phyloP scores from a whole-genome alignment of 1,140 invertebrate species.

The Drosophila saltans region DNA sequence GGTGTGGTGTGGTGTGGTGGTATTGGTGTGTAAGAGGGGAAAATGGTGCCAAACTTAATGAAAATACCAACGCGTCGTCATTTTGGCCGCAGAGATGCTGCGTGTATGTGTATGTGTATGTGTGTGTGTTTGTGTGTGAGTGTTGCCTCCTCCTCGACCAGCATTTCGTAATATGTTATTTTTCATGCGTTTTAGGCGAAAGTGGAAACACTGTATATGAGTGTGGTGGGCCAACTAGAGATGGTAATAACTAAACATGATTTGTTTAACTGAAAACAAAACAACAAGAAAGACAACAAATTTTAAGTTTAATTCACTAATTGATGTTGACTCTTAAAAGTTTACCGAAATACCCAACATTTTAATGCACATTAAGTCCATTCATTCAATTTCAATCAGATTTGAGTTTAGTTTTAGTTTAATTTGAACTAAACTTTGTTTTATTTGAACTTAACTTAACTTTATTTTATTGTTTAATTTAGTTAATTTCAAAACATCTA shows the following conservation, averaged over 20 bases:
- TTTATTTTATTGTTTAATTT: too few relatives aligned
- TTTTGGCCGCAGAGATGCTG: conserved; percentile 65
- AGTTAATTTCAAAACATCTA: too few relatives aligned
- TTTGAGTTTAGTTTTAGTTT: too few relatives aligned
- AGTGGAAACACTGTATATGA: conserved; percentile 36
- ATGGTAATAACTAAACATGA: neutral
- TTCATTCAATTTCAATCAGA: too few relatives aligned
- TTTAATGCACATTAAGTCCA: too few relatives aligned
- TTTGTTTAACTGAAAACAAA: neutral
- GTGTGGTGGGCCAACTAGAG: conserved; percentile 7
- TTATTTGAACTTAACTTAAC: too few relatives aligned
- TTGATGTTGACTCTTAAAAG: too few relatives aligned
- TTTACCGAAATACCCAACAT: too few relatives aligned
- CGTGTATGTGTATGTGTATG: neutral
- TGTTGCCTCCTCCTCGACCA: conserved; percentile 5
- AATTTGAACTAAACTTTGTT: too few relatives aligned
- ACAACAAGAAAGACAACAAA: neutral
- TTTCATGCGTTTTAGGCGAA: conserved; percentile 68
- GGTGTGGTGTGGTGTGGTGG: neutral
- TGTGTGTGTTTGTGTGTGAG: neutral
- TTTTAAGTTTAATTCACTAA: neutral
- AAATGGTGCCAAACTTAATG: conserved; percentile 74
- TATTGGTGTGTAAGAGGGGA: conserved; percentile 39
- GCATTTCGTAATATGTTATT: conserved; percentile 60
- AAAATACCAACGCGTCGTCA: conserved; percentile 75